A percentile compares a stretch with the other conserved stretches of the same genome.
Conservation (phyloP, 1,140 invertebrate genomes). For the Sarcophaga peregrina region DNA sequence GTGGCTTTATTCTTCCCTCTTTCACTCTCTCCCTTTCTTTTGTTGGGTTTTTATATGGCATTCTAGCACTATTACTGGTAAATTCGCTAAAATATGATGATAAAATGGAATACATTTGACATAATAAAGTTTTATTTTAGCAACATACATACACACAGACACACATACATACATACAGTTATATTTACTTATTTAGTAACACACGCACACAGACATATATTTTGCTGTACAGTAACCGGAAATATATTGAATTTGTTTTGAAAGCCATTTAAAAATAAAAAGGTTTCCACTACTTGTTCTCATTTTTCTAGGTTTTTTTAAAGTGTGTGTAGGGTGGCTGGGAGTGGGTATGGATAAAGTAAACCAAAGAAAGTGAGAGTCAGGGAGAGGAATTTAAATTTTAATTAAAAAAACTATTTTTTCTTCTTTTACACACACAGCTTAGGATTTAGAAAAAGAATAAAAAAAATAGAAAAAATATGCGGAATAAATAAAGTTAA, state of each 20-base stretch:
- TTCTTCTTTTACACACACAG: not conserved
- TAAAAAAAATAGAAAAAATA: no score
- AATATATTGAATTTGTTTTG: not conserved
- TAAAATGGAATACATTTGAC: constrained; percentile 11
- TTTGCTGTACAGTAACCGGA: not conserved
- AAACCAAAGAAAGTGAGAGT: not conserved
- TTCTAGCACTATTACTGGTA: not conserved
- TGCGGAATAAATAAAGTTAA: no score
- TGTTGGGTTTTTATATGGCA: no score
- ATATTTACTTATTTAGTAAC: no score
- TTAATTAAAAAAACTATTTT: not conserved
- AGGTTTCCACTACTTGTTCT: not conserved
- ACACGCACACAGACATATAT: no score
- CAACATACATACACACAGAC: not conserved
- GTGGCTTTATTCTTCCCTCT: not conserved
- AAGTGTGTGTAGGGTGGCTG: not conserved
- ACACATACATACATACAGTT: not conserved
- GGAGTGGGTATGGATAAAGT: not conserved
- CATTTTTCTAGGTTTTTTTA: not conserved
- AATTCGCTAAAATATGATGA: constrained; percentile 10
- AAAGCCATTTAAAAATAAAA: not conserved
- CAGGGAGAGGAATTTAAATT: not conserved
- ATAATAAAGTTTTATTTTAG: constrained; percentile 8
- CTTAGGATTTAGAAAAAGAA: not conserved
- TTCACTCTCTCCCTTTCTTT: no score